A percentile compares a stretch with the other conserved stretches of the same genome.
Conservation (phyloP, 2,113 vertebrate species). For the Myiagra hebetior region DNA sequence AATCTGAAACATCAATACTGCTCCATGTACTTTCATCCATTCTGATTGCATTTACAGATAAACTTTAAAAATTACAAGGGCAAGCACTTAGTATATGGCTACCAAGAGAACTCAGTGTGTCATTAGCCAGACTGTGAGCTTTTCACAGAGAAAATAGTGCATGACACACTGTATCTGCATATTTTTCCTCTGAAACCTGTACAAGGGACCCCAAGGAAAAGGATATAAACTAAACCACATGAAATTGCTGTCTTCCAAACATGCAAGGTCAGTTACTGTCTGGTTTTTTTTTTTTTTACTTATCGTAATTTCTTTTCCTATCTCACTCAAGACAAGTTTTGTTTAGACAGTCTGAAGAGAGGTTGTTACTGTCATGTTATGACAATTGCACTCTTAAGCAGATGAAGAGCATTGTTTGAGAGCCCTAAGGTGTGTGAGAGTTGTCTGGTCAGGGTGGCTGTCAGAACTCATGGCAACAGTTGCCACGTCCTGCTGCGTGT, state of each 20-base stretch:
- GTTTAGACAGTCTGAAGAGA: neutral
- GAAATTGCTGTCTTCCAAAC: neutral
- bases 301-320: neutral
- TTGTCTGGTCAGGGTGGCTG: neutral
- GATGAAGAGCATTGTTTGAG: neutral
- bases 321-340: neutral
- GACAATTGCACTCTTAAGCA: neutral
- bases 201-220: neutral
- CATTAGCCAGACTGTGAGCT: neutral
- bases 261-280: neutral
- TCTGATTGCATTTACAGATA: neutral
- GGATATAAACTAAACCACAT: neutral
- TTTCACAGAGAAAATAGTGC: neutral
- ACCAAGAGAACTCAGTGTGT: neutral
- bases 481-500: accelerated
- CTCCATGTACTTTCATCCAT: neutral
- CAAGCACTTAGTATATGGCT: neutral
- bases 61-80: neutral
- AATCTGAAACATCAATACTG: neutral
- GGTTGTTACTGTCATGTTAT: neutral
- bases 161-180: neutral
- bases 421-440: neutral
- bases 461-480: neutral
- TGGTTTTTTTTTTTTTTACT: neutral
- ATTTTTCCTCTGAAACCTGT: neutral